Evolutionary conservation across 2,113 vertebrate species (phyloP).

Genomic region (Pitta sordida): DNA sequence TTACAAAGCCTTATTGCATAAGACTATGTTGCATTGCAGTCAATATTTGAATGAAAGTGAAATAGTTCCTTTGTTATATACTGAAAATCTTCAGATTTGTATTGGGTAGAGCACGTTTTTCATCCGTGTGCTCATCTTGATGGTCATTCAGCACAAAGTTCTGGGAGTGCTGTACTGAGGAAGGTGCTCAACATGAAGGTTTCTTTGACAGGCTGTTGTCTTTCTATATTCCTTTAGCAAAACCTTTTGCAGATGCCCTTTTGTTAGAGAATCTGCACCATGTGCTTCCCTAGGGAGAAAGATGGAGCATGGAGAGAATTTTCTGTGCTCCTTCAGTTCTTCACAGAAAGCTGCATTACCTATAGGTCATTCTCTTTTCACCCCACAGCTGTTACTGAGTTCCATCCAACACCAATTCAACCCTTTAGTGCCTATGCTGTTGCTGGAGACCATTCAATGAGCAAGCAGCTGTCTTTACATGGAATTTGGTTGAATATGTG

Average conservation of each 20-base stretch:
- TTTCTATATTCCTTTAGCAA: neutral
- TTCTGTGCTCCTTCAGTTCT: neutral
- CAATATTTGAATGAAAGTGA: neutral
- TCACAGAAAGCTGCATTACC: neutral
- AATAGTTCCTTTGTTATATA: neutral
- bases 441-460: neutral
- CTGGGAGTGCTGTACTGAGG: neutral
- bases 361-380: neutral
- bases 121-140: neutral
- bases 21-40: neutral
- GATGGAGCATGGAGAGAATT: neutral
- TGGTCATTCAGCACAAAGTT: neutral
- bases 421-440: neutral
- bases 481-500: neutral
- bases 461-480: neutral
- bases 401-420: neutral
- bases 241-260: neutral
- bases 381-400: neutral
- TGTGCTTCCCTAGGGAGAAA: neutral
- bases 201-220: neutral
- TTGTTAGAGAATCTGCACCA: neutral
- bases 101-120: neutral
- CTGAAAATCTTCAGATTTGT: neutral
- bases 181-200: rapidly evolving
- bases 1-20: neutral